phyloP scores from a whole-genome alignment of 35 echinoderm and acorn worm genomes.

The Lytechinus variegatus region DNA sequence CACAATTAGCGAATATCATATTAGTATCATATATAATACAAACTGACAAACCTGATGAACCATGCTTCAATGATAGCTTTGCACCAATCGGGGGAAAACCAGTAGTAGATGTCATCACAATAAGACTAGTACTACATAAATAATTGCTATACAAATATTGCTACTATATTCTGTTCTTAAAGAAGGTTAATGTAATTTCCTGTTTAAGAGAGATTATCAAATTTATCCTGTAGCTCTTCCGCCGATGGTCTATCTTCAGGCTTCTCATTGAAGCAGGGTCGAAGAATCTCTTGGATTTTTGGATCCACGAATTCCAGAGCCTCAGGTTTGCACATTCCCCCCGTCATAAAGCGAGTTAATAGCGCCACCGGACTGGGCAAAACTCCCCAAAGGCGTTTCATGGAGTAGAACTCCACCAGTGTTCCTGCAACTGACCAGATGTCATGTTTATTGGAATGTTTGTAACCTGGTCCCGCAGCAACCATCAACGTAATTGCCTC shows the following conservation, averaged over 20 bases:
- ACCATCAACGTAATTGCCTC: neutral
- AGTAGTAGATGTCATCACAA: too few relatives aligned
- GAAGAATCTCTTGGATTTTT: neutral
- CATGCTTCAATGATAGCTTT: too few relatives aligned
- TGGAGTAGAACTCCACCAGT: neutral
- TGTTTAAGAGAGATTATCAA: too few relatives aligned
- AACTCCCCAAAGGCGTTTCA: neutral
- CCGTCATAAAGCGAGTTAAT: neutral
- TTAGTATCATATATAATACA: too few relatives aligned
- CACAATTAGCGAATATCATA: too few relatives aligned
- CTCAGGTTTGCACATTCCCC: neutral
- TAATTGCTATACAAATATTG: too few relatives aligned
- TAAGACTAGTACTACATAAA: too few relatives aligned
- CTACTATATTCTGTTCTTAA: too few relatives aligned
- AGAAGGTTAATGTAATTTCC: too few relatives aligned
- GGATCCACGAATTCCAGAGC: neutral
- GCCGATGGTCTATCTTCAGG: constrained; percentile 23
- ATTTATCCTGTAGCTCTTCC: too few relatives aligned
- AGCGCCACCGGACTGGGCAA: neutral
- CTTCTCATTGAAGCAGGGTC: neutral
- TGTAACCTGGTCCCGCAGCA: neutral
- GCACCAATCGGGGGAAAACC: too few relatives aligned
- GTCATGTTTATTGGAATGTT: neutral
- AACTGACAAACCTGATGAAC: too few relatives aligned
- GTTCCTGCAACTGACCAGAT: constrained; percentile 41